Percentiles rank a stretch among this genome's conserved stretches.
Conservation (phyloP, 2,797 vertebrate species). For the Craterocephalus amniculus region DNA sequence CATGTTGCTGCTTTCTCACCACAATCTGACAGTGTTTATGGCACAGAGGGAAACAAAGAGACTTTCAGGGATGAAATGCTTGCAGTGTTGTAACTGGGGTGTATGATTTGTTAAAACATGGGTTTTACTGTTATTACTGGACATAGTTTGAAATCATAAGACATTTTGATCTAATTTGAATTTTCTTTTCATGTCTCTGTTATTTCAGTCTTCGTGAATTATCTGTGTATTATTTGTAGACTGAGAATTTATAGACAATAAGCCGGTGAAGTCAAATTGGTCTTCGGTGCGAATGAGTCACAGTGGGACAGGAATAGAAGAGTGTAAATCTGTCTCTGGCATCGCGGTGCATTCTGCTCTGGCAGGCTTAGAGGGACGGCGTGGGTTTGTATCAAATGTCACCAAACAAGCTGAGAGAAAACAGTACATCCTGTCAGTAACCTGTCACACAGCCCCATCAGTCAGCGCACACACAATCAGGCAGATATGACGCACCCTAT, state of each 20-base stretch:
- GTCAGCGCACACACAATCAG: neutral
- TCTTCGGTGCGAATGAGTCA: constrained; percentile 19
- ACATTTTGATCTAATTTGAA: neutral
- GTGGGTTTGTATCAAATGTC: constrained; percentile 55
- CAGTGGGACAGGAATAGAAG: constrained; percentile 51
- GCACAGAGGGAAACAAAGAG: constrained; percentile 51
- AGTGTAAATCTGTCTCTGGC: constrained; percentile 49
- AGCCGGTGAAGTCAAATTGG: neutral
- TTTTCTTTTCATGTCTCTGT: neutral
- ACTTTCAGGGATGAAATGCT: constrained; percentile 43
- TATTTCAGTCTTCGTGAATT: neutral
- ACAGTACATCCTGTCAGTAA: constrained; percentile 32
- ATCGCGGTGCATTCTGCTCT: constrained; percentile 36
- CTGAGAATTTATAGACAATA: neutral
- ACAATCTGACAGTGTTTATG: constrained; percentile 45
- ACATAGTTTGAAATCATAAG: neutral
- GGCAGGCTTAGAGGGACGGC: constrained; percentile 26
- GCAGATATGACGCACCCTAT: neutral
- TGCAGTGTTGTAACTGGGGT: constrained; percentile 16
- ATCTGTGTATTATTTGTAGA: neutral
- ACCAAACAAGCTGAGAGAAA: constrained; percentile 51
- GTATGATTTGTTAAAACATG: neutral
- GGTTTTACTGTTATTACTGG: neutral
- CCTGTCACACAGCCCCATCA: constrained; percentile 32
- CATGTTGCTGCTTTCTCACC: constrained; percentile 52